A percentile compares a stretch with the other conserved stretches of the same genome.
Evolutionary conservation across 2,797 vertebrate species (phyloP).

Genomic region (Hydrophis major): DNA sequence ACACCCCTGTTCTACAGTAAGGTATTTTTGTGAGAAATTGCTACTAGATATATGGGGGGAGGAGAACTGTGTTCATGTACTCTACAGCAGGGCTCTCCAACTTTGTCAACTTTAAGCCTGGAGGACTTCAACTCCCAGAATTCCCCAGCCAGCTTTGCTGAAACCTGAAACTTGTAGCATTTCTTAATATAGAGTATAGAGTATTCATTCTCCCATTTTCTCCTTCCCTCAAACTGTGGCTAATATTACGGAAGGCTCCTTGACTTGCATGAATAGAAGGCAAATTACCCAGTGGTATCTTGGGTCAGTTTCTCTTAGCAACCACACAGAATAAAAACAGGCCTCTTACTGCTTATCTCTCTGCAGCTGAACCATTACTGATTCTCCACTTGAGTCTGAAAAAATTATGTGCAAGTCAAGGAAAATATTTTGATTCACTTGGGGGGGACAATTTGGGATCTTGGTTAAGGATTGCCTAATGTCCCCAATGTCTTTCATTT

Average conservation of each 20-base stretch:
- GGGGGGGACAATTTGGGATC: not conserved
- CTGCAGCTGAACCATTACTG: not conserved
- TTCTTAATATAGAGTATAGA: not conserved
- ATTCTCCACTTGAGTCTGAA: not conserved
- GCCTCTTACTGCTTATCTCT: not conserved
- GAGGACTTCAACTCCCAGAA: too few species aligned
- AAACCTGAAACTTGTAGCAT: not conserved
- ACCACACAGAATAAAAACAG: not conserved
- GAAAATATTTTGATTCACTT: not conserved
- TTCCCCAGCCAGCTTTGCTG: too few species aligned
- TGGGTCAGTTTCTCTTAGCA: not conserved
- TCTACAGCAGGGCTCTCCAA: not conserved
- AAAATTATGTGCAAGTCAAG: not conserved
- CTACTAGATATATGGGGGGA: too few species aligned
- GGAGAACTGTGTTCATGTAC: not conserved
- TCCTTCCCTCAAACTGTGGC: not conserved
- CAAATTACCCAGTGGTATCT: not conserved
- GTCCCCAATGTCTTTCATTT: not conserved
- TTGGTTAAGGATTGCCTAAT: not conserved
- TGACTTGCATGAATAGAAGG: not conserved
- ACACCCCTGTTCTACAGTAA: too few species aligned
- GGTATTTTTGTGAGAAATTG: not conserved
- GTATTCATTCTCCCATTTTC: not conserved
- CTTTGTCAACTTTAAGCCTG: too few species aligned
- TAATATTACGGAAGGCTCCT: not conserved